phyloP scores from a whole-genome alignment of 2,113 vertebrate species.

The Rhynchomys soricoides region DNA sequence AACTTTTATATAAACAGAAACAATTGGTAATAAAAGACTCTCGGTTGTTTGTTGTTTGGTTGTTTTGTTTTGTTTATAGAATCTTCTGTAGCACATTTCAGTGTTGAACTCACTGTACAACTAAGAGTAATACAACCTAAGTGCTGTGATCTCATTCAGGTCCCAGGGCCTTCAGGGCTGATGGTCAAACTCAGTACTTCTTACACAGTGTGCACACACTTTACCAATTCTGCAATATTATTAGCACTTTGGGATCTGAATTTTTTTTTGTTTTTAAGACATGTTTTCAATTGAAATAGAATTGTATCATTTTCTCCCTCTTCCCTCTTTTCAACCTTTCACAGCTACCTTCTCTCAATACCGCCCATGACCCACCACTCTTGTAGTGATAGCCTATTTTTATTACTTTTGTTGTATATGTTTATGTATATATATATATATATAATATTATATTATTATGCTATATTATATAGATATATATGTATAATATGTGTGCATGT shows the following conservation, averaged over 20 bases:
- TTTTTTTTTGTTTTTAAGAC: neutral
- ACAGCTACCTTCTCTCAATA: neutral
- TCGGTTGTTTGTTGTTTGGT: neutral
- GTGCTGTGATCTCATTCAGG: neutral
- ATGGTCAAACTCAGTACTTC: neutral
- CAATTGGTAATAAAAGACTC: neutral
- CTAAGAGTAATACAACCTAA: neutral
- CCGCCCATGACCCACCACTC: too few relatives aligned
- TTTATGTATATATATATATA: neutral
- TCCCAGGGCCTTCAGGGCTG: neutral
- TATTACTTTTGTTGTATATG: neutral
- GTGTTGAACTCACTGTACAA: neutral
- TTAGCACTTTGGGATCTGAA: neutral
- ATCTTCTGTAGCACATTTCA: neutral
- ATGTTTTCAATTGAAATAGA: neutral
- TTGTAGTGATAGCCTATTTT: neutral
- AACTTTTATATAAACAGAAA: neutral
- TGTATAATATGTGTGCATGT: neutral
- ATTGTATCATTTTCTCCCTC: too few relatives aligned
- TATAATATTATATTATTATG: neutral
- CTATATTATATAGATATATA: too few relatives aligned
- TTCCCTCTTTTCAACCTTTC: neutral
- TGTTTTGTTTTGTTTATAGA: neutral
- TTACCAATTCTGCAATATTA: neutral
- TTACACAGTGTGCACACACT: neutral